A percentile compares a stretch with the other conserved stretches of the same genome.
Conservation (phyloP, 2,888 invertebrate species). For the Psococerastis gibbosa region DNA sequence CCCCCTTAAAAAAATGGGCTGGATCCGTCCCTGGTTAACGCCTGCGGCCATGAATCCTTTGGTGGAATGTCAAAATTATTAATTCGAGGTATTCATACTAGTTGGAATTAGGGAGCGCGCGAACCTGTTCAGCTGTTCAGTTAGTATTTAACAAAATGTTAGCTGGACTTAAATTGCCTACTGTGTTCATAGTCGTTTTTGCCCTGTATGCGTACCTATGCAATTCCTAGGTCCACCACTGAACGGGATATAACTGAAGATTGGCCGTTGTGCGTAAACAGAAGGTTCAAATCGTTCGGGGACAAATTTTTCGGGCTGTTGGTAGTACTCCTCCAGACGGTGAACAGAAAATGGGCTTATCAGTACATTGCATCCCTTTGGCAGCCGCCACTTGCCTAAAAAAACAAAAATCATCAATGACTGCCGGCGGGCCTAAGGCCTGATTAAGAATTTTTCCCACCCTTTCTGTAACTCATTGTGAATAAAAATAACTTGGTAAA, state of each 20-base stretch:
- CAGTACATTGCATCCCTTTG: constrained; percentile 33
- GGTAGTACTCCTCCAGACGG: constrained; percentile 32
- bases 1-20: no score
- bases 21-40: no score
- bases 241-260: constrained; percentile 37
- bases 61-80: no score
- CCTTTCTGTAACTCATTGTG: background rate
- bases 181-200: no score
- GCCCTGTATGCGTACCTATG: constrained; percentile 27
- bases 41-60: no score
- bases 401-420: constrained; percentile 13
- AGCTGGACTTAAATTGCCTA: no score
- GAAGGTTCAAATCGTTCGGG: constrained; percentile 36
- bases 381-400: constrained; percentile 29
- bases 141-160: no score
- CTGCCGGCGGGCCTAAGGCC: no score
- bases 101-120: no score
- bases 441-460: background rate
- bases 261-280: constrained; percentile 30
- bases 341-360: constrained; percentile 36
- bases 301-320: constrained; percentile 34
- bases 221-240: constrained; percentile 38
- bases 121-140: no score
- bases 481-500: no score
- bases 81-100: no score